A percentile compares a stretch with the other conserved stretches of the same genome.
Conservation (phyloP, 2,888 invertebrate genomes). For the Oscheius onirici region DNA sequence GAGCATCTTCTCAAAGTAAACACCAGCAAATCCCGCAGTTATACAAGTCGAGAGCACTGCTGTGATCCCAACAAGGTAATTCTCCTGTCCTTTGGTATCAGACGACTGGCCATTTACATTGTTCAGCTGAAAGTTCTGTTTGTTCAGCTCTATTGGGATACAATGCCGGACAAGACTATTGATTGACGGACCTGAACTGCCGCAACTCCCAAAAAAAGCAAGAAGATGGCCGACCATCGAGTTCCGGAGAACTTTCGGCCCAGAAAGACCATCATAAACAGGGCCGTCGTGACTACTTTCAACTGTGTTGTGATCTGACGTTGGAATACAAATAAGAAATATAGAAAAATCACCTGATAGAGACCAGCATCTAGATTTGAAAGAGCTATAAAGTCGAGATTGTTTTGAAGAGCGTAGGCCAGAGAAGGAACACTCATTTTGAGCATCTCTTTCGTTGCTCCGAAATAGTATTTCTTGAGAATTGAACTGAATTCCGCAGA, state of each 20-base stretch:
- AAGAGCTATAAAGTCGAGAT: conserved; percentile 71
- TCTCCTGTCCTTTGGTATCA: conserved; percentile 44
- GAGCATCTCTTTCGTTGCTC: conserved; percentile 67
- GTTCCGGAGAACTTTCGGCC: conserved; percentile 66
- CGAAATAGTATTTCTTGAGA: conserved; percentile 61
- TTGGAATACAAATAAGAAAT: neutral
- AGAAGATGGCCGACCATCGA: conserved; percentile 69
- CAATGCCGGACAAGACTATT: conserved; percentile 4
- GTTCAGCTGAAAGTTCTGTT: conserved; percentile 50
- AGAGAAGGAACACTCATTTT: conserved; percentile 72
- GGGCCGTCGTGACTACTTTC: conserved; percentile 72
- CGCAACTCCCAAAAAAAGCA: conserved; percentile 71
- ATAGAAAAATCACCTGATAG: conserved; percentile 62
- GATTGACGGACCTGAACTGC: conserved; percentile 63
- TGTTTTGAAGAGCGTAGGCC: conserved; percentile 71
- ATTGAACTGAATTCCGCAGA: conserved; percentile 29
- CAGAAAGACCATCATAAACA: conserved; percentile 72
- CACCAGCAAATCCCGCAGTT: conserved; percentile 72
- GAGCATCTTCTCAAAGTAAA: conserved; percentile 72
- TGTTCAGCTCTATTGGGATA: neutral
- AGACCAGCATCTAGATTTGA: conserved; percentile 71
- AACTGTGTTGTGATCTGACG: conserved; percentile 71
- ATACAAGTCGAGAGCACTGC: conserved; percentile 71
- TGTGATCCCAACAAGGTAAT: conserved; percentile 66
- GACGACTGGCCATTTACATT: conserved; percentile 33